These are phyloP conservation scores for Herminia tarsipennalis DNA, from an alignment of 2,888 invertebrate genomes.

Conservation along the genomic window DNA sequence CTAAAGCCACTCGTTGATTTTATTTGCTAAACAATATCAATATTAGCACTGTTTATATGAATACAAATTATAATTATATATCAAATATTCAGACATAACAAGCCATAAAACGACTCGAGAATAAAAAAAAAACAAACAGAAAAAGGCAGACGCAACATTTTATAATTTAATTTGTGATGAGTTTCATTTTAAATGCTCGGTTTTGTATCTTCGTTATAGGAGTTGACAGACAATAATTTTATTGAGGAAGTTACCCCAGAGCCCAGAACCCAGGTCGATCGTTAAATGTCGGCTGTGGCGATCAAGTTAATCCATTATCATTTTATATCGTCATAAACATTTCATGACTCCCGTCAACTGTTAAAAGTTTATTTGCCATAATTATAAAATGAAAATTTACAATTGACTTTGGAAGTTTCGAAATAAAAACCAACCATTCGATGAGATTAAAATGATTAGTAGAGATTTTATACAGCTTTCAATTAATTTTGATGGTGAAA, in stretches of 20 bases:
- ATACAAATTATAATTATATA: conserved; percentile 4
- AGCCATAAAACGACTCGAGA: not conserved
- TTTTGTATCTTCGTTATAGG: conserved; percentile 43
- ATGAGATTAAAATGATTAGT: conserved; percentile 11
- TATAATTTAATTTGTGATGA: conserved; percentile 19
- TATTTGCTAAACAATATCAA: no score
- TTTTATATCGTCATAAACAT: conserved; percentile 82
- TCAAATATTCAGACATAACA: not conserved
- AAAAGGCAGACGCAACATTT: conserved; percentile 1
- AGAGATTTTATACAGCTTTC: conserved; percentile 17
- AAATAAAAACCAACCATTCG: conserved; percentile 22
- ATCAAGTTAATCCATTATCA: conserved; percentile 81
- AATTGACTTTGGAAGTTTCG: conserved; percentile 35
- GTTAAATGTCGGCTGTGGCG: conserved; percentile 73
- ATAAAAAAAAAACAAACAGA: conserved; percentile 3
- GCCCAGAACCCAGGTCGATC: no score
- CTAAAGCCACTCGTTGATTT: no score
- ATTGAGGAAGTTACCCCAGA: conserved; percentile 81
- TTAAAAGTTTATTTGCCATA: conserved; percentile 63
- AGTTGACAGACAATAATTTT: conserved; percentile 74
- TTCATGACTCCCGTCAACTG: conserved; percentile 74
- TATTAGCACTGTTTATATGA: not conserved
- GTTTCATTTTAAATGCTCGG: conserved; percentile 36
- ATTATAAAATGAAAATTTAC: conserved; percentile 58
- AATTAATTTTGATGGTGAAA: conserved; percentile 23